phyloP scores from a whole-genome alignment of 2,888 invertebrate genomes.

The Leptarthrus brevirostris region DNA sequence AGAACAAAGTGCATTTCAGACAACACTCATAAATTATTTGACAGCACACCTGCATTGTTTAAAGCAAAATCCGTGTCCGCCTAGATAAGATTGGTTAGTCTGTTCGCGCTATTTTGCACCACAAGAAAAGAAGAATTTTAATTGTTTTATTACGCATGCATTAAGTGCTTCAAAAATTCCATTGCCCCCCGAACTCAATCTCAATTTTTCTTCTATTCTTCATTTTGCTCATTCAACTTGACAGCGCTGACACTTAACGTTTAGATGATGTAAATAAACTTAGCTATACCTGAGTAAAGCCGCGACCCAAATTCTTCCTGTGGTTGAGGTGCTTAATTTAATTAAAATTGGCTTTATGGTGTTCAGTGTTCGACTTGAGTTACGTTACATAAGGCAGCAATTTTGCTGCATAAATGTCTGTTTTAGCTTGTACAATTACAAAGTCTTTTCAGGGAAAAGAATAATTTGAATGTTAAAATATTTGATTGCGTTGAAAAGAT shows the following conservation, averaged over 20 bases:
- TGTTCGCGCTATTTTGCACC: not conserved
- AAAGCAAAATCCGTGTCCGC: not conserved
- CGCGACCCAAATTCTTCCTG: not conserved
- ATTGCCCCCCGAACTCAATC: too few relatives aligned
- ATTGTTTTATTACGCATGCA: conserved; percentile 22
- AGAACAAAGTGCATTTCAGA: conserved; percentile 27
- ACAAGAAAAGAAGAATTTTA: conserved; percentile 12
- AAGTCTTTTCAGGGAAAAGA: too few relatives aligned
- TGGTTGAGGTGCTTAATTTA: not conserved
- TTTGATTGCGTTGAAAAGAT: too few relatives aligned
- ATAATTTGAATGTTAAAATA: too few relatives aligned
- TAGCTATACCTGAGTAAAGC: not conserved
- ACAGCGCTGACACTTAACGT: not conserved
- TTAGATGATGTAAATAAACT: conserved; percentile 3
- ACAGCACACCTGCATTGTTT: conserved; percentile 8
- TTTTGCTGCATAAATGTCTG: too few relatives aligned
- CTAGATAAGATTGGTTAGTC: not conserved
- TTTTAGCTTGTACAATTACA: too few relatives aligned
- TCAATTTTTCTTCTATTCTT: not conserved
- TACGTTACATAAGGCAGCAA: too few relatives aligned
- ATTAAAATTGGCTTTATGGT: not conserved
- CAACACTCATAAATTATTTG: conserved; percentile 24
- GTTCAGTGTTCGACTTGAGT: too few relatives aligned
- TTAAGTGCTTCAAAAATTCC: not conserved
- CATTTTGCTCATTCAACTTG: too few relatives aligned